Evolutionary conservation across 2,113 vertebrate genomes (phyloP).

Genomic region (Solea senegalensis): DNA sequence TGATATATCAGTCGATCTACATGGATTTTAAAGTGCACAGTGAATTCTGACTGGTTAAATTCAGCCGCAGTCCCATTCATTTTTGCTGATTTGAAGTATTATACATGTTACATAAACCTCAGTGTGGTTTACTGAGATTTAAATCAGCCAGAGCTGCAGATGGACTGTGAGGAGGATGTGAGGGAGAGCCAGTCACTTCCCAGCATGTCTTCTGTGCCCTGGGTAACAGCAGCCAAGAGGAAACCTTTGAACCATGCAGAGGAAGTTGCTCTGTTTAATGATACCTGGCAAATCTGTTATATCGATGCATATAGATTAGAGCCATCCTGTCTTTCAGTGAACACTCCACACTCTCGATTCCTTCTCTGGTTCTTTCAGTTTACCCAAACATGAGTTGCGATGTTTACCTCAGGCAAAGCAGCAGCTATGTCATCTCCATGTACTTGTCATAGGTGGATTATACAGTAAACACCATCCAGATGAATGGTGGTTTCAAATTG

Average conservation of each 20-base stretch:
- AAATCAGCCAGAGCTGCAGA: conserved; percentile 41
- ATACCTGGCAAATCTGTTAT: conserved; percentile 55
- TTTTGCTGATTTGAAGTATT: no score
- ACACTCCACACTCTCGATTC: conserved; percentile 31
- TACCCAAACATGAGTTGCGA: conserved; percentile 37
- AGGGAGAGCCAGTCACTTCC: conserved; percentile 30
- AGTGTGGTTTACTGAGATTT: conserved; percentile 24
- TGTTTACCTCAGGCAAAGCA: conserved; percentile 53
- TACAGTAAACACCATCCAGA: conserved; percentile 50
- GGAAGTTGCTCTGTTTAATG: conserved; percentile 57
- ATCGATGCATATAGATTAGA: conserved; percentile 22
- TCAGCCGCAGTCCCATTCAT: no score
- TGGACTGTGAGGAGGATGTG: conserved; percentile 29
- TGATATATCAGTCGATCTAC: no score
- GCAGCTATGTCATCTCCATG: conserved; percentile 26
- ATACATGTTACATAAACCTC: background rate
- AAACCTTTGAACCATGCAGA: conserved; percentile 65
- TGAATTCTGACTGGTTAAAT: no score
- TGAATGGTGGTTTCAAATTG: conserved; percentile 38
- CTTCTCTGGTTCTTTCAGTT: conserved; percentile 39
- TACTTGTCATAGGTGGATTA: conserved; percentile 57
- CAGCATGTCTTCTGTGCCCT: conserved; percentile 41
- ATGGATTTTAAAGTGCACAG: no score
- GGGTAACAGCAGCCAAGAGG: conserved; percentile 64
- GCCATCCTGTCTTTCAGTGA: conserved; percentile 22